Conservation (phyloP, 2,888 invertebrate genomes). For the Calameuta idolon region DNA sequence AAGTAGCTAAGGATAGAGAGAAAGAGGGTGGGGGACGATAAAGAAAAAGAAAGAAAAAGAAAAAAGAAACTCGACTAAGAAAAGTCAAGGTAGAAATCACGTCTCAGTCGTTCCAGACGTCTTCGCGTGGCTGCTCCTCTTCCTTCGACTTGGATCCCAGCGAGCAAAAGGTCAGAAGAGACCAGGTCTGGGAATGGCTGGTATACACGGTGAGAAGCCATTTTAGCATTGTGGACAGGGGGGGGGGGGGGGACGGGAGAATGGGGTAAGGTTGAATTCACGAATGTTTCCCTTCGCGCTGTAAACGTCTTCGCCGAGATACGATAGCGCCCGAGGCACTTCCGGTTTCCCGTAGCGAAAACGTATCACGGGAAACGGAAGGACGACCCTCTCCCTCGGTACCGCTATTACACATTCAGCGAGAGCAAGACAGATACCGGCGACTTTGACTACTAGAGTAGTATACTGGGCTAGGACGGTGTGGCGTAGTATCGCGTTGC, state of each 20-base stretch:
- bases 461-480: not conserved
- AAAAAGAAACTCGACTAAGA: slow-evolving; percentile 10
- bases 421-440: not conserved
- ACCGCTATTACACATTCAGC: not conserved
- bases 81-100: not conserved
- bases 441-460: not conserved
- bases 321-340: slow-evolving; percentile 2
- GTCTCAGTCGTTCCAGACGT: not conserved
- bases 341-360: slow-evolving; percentile 5
- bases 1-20: slow-evolving; percentile 16
- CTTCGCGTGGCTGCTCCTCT: not conserved
- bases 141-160: not conserved
- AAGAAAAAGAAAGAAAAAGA: slow-evolving; percentile 34
- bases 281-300: slow-evolving; percentile 24
- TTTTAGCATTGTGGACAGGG: not conserved
- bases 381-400: not conserved
- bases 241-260: not conserved
- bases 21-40: slow-evolving; percentile 19
- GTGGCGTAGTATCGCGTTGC: not conserved
- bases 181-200: not conserved
- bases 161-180: not conserved
- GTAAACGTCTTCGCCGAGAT: slow-evolving; percentile 32
- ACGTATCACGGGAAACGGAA: not conserved
- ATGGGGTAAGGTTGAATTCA: slow-evolving; percentile 25
- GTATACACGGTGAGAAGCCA: not conserved